Evolutionary conservation across 2,113 vertebrate genomes (phyloP).

Genomic region (Pagrus major): DNA sequence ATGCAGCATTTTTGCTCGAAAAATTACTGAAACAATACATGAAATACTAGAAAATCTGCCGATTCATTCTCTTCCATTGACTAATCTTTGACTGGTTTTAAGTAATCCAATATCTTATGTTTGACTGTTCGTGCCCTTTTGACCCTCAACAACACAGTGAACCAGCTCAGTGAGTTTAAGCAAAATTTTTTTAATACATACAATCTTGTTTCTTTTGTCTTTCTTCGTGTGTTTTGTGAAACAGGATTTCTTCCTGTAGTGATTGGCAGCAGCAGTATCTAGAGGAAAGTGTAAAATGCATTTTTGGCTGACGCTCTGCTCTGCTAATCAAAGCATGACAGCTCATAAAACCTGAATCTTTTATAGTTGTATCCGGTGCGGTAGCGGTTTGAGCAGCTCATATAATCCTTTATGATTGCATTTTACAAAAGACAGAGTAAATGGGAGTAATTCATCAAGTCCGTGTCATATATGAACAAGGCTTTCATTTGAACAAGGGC

Average conservation of each 20-base stretch:
- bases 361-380: constrained; percentile 9
- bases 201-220: not conserved
- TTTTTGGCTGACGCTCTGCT: constrained; percentile 10
- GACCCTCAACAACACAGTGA: not conserved
- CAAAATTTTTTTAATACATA: too few relatives aligned
- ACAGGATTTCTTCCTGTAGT: not conserved
- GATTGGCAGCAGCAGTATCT: not conserved
- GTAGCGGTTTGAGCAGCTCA: constrained; percentile 8
- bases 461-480: not conserved
- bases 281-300: constrained; percentile 5
- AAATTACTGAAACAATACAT: not conserved
- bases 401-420: constrained; percentile 5
- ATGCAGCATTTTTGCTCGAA: not conserved
- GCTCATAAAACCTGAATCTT: constrained; percentile 8
- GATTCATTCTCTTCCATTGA: not conserved
- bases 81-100: not conserved
- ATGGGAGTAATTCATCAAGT: constrained; percentile 24
- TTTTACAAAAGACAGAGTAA: constrained; percentile 10
- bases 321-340: constrained; percentile 28
- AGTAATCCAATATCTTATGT: not conserved
- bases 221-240: not conserved
- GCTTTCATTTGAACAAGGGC: constrained; percentile 18
- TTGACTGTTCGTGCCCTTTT: not conserved
- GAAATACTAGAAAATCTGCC: not conserved
- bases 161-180: not conserved